Conservation (phyloP, 2,888 invertebrate genomes). For the Dinocampus coccinellae region DNA sequence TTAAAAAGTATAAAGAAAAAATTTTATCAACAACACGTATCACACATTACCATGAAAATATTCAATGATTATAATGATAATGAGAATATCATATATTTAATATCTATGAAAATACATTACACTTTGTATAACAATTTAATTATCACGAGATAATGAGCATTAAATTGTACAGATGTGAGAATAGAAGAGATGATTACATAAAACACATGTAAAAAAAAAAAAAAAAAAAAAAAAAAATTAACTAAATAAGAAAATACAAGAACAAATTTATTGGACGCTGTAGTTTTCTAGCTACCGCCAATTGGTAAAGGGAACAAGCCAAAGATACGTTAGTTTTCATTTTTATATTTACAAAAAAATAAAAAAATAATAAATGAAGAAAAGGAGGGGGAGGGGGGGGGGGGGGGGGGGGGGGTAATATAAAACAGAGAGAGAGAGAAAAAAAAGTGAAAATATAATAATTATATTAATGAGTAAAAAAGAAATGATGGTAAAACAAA, state of each 20-base stretch:
- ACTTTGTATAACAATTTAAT: slow-evolving; percentile 32
- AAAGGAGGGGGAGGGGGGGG: too few species aligned
- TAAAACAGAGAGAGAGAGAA: slow-evolving; percentile 66
- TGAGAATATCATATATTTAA: not conserved
- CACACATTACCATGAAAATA: too few species aligned
- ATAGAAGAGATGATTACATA: slow-evolving; percentile 44
- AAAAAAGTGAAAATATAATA: slow-evolving; percentile 18
- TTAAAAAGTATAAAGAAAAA: too few species aligned
- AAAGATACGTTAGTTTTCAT: slow-evolving; percentile 83
- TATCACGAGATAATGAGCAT: slow-evolving; percentile 49
- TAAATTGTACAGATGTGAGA: slow-evolving; percentile 62
- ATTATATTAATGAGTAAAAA: slow-evolving; percentile 39
- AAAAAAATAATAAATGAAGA: slow-evolving; percentile 70
- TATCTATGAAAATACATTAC: slow-evolving; percentile 49
- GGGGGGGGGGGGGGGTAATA: too few species aligned
- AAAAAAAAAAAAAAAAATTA: slow-evolving; percentile 45
- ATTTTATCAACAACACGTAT: too few species aligned
- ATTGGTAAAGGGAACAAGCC: slow-evolving; percentile 88
- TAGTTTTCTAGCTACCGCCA: slow-evolving; percentile 65
- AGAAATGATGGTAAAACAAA: slow-evolving; percentile 33
- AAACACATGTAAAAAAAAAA: slow-evolving; percentile 52
- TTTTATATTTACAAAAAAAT: slow-evolving; percentile 70
- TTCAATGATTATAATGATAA: too few species aligned
- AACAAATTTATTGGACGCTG: slow-evolving; percentile 60
- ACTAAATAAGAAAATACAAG: slow-evolving; percentile 48